These are phyloP conservation scores for Acronicta alni DNA, from an alignment of 2,888 invertebrate species.

Conservation along the genomic window DNA sequence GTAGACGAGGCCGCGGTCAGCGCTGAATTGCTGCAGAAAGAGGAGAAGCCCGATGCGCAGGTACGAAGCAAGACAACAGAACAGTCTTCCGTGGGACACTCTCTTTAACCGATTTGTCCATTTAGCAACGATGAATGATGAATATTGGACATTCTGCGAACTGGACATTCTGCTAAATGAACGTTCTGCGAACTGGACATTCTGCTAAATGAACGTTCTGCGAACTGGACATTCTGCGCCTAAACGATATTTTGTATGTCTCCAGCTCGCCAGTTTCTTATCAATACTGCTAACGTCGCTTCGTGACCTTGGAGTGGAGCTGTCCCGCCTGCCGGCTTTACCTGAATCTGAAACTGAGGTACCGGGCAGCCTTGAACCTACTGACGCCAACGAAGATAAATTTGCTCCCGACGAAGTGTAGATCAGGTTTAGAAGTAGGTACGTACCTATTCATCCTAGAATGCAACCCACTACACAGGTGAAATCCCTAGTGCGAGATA, in stretches of 20 bases:
- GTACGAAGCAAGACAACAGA: constrained; percentile 56
- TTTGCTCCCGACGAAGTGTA: constrained; percentile 80
- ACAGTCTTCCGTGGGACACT: background rate
- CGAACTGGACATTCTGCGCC: too few relatives aligned
- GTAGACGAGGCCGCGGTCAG: constrained; percentile 67
- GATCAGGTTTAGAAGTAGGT: constrained; percentile 8
- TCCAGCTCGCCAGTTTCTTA: constrained; percentile 75
- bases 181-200: too few relatives aligned
- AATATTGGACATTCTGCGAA: too few relatives aligned
- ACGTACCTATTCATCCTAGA: too few relatives aligned
- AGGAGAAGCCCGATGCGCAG: constrained; percentile 73
- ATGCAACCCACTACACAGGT: too few relatives aligned
- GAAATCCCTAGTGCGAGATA: too few relatives aligned
- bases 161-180: too few relatives aligned
- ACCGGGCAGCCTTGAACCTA: constrained; percentile 15
- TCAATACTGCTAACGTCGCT: constrained; percentile 68
- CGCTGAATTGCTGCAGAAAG: constrained; percentile 64
- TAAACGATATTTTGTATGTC: constrained; percentile 7
- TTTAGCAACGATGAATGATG: too few relatives aligned
- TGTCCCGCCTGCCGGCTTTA: constrained; percentile 52
- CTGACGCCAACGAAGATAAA: constrained; percentile 59
- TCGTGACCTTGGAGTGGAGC: constrained; percentile 69
- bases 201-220: too few relatives aligned
- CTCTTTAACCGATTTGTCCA: too few relatives aligned
- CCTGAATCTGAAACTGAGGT: constrained; percentile 36